These are phyloP conservation scores for Rousettus madagascariensis DNA, from an alignment of 2,797 vertebrate genomes.

Conservation along the genomic window DNA sequence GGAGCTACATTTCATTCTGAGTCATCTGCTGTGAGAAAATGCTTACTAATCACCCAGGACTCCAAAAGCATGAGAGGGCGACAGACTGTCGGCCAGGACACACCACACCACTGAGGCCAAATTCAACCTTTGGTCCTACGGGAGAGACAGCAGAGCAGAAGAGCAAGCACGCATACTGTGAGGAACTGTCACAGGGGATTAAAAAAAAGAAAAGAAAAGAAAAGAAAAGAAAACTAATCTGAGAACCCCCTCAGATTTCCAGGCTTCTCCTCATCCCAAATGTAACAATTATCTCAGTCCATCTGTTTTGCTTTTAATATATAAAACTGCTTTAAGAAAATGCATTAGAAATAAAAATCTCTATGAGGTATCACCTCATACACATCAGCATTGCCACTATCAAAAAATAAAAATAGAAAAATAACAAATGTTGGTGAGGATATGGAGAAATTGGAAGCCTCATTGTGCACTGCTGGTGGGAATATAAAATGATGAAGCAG, in stretches of 20 bases:
- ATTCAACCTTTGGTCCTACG: background rate
- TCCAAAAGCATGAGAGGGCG: background rate
- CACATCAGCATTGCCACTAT: background rate
- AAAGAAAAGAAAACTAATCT: background rate
- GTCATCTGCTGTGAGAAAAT: constrained; percentile 62
- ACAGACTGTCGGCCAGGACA: background rate
- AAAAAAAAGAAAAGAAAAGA: background rate
- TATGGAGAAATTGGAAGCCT: background rate
- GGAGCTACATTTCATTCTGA: constrained; percentile 50
- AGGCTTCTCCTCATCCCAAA: background rate
- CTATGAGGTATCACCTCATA: background rate
- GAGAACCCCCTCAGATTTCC: background rate
- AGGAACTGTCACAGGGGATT: too few relatives aligned
- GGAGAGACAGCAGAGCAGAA: background rate
- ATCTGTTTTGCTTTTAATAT: background rate
- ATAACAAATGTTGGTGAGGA: background rate
- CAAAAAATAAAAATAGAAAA: background rate
- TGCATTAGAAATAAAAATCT: background rate
- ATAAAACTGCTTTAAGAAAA: background rate
- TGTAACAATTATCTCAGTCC: background rate
- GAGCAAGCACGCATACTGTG: background rate
- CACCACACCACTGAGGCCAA: background rate
- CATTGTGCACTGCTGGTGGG: background rate
- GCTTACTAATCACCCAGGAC: constrained; percentile 21
- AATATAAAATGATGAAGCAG: background rate